Percentiles rank a stretch among this genome's conserved stretches.
These are phyloP conservation scores for Sebastes jordani DNA, from an alignment of 2,797 vertebrate species.

Conservation along the genomic window DNA sequence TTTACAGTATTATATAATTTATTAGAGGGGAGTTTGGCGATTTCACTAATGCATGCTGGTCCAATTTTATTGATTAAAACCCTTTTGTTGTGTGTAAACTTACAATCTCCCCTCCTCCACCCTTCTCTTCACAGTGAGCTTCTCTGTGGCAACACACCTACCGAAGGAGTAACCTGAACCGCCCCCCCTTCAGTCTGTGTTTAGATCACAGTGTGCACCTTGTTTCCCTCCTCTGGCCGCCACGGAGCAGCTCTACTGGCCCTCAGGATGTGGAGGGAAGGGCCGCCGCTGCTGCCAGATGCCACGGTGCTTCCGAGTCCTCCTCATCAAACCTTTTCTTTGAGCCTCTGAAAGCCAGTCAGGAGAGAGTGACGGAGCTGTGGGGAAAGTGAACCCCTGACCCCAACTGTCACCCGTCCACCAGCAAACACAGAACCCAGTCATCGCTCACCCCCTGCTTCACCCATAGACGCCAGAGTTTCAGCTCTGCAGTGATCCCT, in stretches of 20 bases:
- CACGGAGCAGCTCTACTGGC: constrained; percentile 66
- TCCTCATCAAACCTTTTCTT: constrained; percentile 67
- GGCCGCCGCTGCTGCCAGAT: constrained; percentile 63
- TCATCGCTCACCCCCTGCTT: constrained; percentile 37
- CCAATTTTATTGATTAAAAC: constrained; percentile 36
- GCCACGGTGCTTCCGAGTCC: constrained; percentile 66
- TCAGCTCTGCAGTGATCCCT: constrained; percentile 28
- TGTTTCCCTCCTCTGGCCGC: constrained; percentile 72
- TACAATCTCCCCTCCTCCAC: constrained; percentile 35
- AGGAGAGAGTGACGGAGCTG: constrained; percentile 38
- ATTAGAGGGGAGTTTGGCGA: neutral
- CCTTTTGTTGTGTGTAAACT: constrained; percentile 32
- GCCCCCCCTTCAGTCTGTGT: constrained; percentile 34
- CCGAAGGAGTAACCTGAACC: constrained; percentile 66
- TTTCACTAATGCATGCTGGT: neutral
- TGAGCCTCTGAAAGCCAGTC: constrained; percentile 56
- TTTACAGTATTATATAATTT: neutral
- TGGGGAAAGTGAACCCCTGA: constrained; percentile 66
- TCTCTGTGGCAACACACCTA: constrained; percentile 69
- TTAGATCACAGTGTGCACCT: constrained; percentile 81
- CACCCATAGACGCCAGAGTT: constrained; percentile 22
- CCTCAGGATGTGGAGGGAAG: constrained; percentile 79
- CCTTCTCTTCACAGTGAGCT: constrained; percentile 64
- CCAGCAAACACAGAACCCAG: constrained; percentile 67
- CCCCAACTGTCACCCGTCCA: constrained; percentile 69